phyloP scores from a whole-genome alignment of 2,113 vertebrate genomes.

The Telmatochromis sp. region DNA sequence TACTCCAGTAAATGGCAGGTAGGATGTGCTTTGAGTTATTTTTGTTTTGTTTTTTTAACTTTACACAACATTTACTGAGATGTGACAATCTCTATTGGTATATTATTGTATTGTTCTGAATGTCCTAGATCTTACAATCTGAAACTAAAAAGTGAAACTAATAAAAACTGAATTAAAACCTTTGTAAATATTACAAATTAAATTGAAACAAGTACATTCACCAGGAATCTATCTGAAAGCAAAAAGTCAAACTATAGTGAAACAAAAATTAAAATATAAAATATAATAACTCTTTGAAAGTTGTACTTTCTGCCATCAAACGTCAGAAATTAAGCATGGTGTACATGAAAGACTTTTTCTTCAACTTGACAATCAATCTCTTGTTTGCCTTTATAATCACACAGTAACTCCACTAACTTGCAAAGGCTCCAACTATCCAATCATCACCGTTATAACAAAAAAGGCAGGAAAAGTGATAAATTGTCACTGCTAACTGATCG shows the following conservation, averaged over 20 bases:
- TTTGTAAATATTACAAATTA: not conserved
- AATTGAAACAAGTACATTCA: not conserved
- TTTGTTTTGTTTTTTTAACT: not conserved
- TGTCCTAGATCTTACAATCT: not conserved
- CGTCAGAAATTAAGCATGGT: not conserved
- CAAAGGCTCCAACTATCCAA: not conserved
- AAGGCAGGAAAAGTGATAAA: not conserved
- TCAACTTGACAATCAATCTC: not conserved
- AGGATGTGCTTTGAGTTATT: not conserved
- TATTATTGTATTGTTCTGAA: not conserved
- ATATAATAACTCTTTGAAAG: not conserved
- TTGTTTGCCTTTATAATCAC: not conserved
- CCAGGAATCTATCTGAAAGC: not conserved
- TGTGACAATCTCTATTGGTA: not conserved
- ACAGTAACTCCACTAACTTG: not conserved
- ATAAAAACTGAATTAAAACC: not conserved
- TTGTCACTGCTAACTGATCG: not conserved
- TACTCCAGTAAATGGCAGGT: not conserved
- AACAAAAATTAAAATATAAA: not conserved
- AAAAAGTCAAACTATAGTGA: not conserved
- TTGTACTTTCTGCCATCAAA: not conserved
- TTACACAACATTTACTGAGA: not conserved
- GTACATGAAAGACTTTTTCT: not conserved
- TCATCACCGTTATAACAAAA: not conserved
- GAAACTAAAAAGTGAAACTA: not conserved